Conservation (phyloP, 2,113 vertebrate genomes). For the Lagopus leucura region DNA sequence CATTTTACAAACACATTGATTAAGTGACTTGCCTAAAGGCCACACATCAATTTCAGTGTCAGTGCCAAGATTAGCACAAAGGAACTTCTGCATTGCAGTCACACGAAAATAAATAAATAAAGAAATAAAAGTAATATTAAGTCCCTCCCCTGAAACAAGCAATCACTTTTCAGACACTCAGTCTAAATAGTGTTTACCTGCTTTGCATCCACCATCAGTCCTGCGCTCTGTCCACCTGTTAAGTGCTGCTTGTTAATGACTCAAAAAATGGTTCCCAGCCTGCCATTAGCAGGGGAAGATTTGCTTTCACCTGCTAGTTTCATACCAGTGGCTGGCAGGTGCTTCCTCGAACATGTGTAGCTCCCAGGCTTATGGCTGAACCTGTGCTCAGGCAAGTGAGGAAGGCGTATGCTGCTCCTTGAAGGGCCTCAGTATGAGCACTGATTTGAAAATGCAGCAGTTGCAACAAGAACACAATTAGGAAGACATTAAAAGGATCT, state of each 20-base stretch:
- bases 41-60: constrained; percentile 55
- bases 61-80: constrained; percentile 1
- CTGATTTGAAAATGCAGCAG: not conserved
- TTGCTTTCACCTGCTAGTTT: not conserved
- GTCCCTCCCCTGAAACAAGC: not conserved
- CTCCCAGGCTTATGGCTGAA: not conserved
- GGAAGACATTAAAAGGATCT: not conserved
- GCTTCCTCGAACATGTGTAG: not conserved
- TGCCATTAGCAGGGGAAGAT: accelerated
- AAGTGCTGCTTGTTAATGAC: not conserved
- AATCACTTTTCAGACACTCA: not conserved
- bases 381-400: not conserved
- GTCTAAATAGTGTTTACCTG: not conserved
- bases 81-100: constrained; percentile 31
- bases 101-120: not conserved
- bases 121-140: not conserved
- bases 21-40: constrained; percentile 69
- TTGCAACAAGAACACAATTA: not conserved
- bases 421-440: accelerated
- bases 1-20: constrained; percentile 67
- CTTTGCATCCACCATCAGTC: not conserved
- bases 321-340: not conserved
- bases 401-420: accelerated
- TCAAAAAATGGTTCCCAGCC: not conserved
- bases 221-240: not conserved